These are phyloP conservation scores for Gallinago paraguaiae DNA, from an alignment of 2,113 vertebrate species.

Conservation along the genomic window DNA sequence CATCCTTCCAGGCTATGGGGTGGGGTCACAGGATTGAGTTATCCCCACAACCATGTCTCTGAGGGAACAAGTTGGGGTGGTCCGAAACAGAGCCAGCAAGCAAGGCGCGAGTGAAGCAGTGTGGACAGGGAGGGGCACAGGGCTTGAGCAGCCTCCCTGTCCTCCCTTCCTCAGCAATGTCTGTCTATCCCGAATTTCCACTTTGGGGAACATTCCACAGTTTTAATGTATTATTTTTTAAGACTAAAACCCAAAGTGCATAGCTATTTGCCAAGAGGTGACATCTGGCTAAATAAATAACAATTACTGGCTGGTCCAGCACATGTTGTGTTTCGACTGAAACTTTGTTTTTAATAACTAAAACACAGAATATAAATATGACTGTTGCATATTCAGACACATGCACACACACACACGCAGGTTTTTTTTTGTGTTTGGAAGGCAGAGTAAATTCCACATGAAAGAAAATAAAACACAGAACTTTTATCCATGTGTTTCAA, in stretches of 20 bases:
- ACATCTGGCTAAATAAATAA: conserved; percentile 51
- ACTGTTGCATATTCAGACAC: background rate
- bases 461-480: background rate
- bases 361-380: conserved; percentile 2
- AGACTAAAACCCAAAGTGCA: background rate
- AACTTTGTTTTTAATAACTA: conserved; percentile 23
- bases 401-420: background rate
- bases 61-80: background rate
- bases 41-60: background rate
- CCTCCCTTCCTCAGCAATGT: background rate
- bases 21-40: background rate
- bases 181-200: background rate
- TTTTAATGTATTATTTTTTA: background rate
- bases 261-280: background rate
- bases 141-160: background rate
- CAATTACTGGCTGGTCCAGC: background rate
- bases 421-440: background rate
- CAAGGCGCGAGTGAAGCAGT: background rate
- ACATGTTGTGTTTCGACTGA: conserved; percentile 20
- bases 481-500: background rate
- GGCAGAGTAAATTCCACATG: background rate
- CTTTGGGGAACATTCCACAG: conserved; percentile 1
- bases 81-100: background rate
- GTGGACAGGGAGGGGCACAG: background rate
- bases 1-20: background rate